Evolutionary conservation across 2,888 invertebrate species (phyloP).

Genomic region (Drosophila phalerata): DNA sequence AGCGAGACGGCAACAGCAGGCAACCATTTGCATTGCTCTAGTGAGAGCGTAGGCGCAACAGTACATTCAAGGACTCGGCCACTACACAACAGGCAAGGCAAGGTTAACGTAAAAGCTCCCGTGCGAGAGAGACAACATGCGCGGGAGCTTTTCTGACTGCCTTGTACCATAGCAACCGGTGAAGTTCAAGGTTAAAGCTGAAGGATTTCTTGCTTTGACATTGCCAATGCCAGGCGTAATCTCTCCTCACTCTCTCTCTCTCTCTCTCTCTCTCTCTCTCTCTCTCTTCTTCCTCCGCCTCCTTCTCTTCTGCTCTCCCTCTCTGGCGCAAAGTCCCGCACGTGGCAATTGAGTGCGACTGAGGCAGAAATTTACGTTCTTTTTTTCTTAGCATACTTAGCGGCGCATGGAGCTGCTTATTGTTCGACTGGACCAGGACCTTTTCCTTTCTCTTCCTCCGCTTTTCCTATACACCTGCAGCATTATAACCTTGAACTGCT

Average conservation of each 20-base stretch:
- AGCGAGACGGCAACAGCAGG: constrained; percentile 31
- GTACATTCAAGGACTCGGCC: constrained; percentile 64
- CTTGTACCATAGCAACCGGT: constrained; percentile 72
- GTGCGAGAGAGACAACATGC: constrained; percentile 12
- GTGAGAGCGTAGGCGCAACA: constrained; percentile 50
- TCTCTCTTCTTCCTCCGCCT: neutral
- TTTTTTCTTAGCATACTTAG: constrained; percentile 64
- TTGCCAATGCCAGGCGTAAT: constrained; percentile 48
- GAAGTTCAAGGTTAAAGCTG: constrained; percentile 83
- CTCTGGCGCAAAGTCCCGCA: constrained; percentile 33
- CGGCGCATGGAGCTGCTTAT: constrained; percentile 67
- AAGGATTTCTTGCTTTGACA: constrained; percentile 65
- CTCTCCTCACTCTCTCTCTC: constrained; percentile 11
- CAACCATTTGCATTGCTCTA: constrained; percentile 54
- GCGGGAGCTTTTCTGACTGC: constrained; percentile 26
- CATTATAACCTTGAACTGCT: constrained; percentile 43
- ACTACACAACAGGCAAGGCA: constrained; percentile 40
- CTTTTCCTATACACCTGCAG: constrained; percentile 45
- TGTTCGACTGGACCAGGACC: constrained; percentile 49
- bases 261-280: neutral
- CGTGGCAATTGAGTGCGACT: constrained; percentile 48
- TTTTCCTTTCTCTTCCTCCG: constrained; percentile 16
- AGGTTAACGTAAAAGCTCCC: constrained; percentile 71
- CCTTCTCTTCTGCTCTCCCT: no score
- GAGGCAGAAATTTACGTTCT: constrained; percentile 18